Conservation (phyloP, 2,888 invertebrate species). For the Agriopis marginaria region DNA sequence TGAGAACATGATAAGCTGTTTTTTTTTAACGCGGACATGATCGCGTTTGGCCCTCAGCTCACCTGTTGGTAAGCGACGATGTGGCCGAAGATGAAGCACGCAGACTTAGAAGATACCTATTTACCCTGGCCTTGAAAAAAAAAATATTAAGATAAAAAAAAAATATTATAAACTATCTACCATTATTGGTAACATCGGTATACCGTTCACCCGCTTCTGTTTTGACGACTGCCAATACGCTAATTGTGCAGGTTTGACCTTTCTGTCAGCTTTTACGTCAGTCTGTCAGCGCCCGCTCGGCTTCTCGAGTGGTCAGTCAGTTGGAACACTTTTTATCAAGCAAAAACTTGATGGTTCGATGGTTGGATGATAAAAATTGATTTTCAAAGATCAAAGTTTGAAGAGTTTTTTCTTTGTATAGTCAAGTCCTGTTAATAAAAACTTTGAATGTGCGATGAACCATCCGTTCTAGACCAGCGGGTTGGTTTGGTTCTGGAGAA, state of each 20-base stretch:
- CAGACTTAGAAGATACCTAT: too few species aligned
- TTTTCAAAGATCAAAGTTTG: conserved; percentile 3
- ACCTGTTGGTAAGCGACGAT: too few species aligned
- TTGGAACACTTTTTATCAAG: conserved; percentile 28
- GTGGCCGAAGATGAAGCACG: too few species aligned
- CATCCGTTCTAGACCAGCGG: background rate
- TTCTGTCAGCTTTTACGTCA: conserved; percentile 32
- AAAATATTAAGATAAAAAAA: too few species aligned
- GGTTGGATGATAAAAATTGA: conserved; percentile 5
- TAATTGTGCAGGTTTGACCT: conserved; percentile 30
- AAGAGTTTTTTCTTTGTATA: background rate
- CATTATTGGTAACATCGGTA: background rate
- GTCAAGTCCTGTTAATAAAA: background rate
- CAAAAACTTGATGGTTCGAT: conserved; percentile 36
- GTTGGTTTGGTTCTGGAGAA: too few species aligned
- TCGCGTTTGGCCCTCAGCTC: too few species aligned
- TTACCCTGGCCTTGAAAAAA: too few species aligned
- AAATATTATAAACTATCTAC: too few species aligned
- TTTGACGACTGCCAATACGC: conserved; percentile 18
- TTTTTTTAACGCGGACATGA: too few species aligned
- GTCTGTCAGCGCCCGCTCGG: conserved; percentile 25
- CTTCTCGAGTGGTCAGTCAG: conserved; percentile 19
- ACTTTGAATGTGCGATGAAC: background rate
- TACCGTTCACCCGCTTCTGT: conserved; percentile 15
- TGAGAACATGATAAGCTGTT: too few species aligned